Base-by-base conservation (phyloP, 2,113 vertebrate species). In the Pao palembangensis region DNA sequence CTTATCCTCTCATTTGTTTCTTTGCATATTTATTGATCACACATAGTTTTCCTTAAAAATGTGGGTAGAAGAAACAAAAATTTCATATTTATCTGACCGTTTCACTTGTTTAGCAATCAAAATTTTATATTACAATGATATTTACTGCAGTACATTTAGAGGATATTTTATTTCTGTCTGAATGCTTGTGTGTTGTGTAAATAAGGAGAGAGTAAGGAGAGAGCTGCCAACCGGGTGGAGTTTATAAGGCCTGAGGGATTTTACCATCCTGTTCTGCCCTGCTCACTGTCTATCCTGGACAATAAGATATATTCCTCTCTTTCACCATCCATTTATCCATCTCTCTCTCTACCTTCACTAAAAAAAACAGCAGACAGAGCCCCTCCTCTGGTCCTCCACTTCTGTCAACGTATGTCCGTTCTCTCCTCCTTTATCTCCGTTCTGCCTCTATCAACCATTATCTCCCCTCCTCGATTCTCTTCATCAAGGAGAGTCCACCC, bases 211-310 rank as follows among this genome's bases (percentile, higher is more conserved):
- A n/a, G 57, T 51, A 62, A 71, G 72, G 76, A 79, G 76, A 75
- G 81, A 81, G 79, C 87, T 85, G 83, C 87, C 84, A 87, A 72
- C 78, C 76, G 85, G 79, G 73, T 73, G 69, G 79, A 83, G 81
- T 84, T 87, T 17, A 85, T 85, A 87, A 79, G 75, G 59, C 85
- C 85, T 65, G 58, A 28, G 85, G 82, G 85, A 87, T 81, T 83
- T 80, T 71, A 86, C 75, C 75, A 67, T 78, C 82, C 75, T n/a
- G 31, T 86, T 69, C 78, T 87, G 81, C 86, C 76, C 85, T 78
- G 78, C 75, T 79, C 74, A 77, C 79, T 80, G 78, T 82, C 81
- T 87, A 38, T 74, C 80, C 67, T 59, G 58, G 66, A 86, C 86
- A 84, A 88, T 87, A 77, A 74, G 60, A 78, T 82, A 70, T 58